These are phyloP conservation scores for Hyalella azteca DNA, from an alignment of 2,888 invertebrate species.

Conservation along the genomic window DNA sequence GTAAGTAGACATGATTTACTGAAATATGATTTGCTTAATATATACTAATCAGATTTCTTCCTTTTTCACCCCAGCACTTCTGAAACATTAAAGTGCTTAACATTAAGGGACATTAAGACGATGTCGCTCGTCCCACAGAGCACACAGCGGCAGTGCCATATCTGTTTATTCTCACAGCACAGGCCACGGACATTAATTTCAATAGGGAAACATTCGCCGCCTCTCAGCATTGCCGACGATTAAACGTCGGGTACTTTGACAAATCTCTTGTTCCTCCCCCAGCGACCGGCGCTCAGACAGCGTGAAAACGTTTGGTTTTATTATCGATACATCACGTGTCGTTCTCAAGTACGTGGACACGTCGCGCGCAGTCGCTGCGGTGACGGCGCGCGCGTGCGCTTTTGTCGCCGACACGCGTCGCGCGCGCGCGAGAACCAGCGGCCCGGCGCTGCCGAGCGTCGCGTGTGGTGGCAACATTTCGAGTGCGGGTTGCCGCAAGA, in stretches of 20 bases:
- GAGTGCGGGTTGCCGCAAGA: neutral
- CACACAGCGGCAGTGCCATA: no score
- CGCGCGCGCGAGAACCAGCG: neutral
- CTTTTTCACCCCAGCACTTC: no score
- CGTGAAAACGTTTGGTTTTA: neutral
- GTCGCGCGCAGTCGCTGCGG: neutral
- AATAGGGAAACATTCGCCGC: no score
- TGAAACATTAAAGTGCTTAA: no score
- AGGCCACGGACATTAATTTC: no score
- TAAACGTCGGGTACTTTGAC: neutral
- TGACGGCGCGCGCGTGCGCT: neutral
- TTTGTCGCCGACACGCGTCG: neutral
- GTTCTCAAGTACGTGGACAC: neutral
- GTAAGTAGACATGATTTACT: no score
- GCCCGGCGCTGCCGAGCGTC: no score
- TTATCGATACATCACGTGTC: conserved; percentile 7
- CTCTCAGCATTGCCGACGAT: neutral
- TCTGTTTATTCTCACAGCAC: no score
- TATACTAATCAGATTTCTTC: no score
- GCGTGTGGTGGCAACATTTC: neutral
- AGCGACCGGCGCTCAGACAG: neutral
- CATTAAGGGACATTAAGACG: no score
- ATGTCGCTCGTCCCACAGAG: no score
- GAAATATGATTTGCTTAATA: no score
- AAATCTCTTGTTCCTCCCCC: neutral